A percentile compares a stretch with the other conserved stretches of the same genome.
These are phyloP conservation scores for Aphidius colemani DNA, from an alignment of 2,888 invertebrate genomes.

Conservation along the genomic window DNA sequence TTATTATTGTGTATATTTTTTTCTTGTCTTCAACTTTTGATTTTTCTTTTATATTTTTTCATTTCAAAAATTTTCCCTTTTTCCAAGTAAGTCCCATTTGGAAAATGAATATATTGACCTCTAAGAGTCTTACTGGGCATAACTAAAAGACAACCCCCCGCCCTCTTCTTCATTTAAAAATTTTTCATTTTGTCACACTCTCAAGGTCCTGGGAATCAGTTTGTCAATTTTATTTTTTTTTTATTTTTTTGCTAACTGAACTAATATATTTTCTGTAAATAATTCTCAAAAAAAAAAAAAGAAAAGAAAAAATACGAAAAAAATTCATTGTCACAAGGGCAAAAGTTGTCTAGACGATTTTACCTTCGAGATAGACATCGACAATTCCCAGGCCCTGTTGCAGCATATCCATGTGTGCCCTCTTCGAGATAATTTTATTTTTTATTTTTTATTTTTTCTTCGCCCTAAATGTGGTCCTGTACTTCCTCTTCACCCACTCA, in stretches of 20 bases:
- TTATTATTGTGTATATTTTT: not conserved
- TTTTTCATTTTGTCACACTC: not conserved
- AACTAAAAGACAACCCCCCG: not conserved
- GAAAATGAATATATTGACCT: too few relatives aligned
- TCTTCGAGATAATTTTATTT: too few relatives aligned
- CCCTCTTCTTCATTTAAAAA: not conserved
- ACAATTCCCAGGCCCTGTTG: too few relatives aligned
- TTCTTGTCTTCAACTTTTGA: too few relatives aligned
- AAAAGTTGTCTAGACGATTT: slow-evolving; percentile 25
- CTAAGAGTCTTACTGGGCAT: not conserved
- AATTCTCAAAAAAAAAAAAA: too few relatives aligned
- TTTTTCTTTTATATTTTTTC: slow-evolving; percentile 14
- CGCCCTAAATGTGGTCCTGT: too few relatives aligned
- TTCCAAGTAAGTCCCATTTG: too few relatives aligned
- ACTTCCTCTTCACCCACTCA: too few relatives aligned
- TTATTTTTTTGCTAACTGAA: not conserved
- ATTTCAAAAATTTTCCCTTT: slow-evolving; percentile 27
- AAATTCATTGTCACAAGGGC: slow-evolving; percentile 12
- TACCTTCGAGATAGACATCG: slow-evolving; percentile 14
- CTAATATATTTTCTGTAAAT: too few relatives aligned
- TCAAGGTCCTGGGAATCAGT: not conserved
- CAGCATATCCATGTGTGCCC: too few relatives aligned
- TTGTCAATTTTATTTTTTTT: not conserved
- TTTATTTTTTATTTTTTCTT: too few relatives aligned
- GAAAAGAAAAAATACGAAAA: not conserved